These are phyloP conservation scores for Acanthococcus lagerstroemiae DNA, from an alignment of 2,888 invertebrate species.

Conservation along the genomic window DNA sequence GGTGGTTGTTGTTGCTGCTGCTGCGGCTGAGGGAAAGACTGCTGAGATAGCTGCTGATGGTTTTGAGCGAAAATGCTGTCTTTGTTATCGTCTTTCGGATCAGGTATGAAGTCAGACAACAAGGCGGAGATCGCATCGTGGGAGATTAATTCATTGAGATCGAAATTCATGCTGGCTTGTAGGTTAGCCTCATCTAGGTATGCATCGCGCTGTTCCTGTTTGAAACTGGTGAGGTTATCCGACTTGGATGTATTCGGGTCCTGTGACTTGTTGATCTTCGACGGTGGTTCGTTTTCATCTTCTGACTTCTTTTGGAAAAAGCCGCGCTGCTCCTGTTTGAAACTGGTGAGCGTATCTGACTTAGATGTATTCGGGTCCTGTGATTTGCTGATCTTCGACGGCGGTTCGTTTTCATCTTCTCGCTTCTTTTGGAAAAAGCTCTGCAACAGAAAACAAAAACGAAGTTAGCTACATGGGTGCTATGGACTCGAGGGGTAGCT, in stretches of 20 bases:
- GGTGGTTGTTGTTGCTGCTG: conserved; percentile 24
- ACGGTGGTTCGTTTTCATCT: conserved; percentile 2
- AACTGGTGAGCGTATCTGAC: too few relatives aligned
- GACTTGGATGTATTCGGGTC: conserved; percentile 43
- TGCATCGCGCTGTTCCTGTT: conserved; percentile 61
- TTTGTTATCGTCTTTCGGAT: conserved; percentile 17
- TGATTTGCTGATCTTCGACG: neutral
- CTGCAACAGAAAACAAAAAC: neutral
- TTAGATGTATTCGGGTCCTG: neutral
- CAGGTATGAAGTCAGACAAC: conserved; percentile 72
- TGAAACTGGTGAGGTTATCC: conserved; percentile 48
- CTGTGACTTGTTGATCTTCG: neutral
- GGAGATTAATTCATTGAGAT: conserved; percentile 37
- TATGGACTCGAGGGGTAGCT: neutral
- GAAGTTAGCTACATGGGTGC: too few relatives aligned
- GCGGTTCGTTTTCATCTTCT: conserved; percentile 7
- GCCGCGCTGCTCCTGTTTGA: too few relatives aligned
- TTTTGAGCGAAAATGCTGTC: conserved; percentile 4
- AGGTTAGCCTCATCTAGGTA: conserved; percentile 77
- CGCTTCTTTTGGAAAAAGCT: conserved; percentile 6
- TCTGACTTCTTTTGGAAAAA: conserved; percentile 12
- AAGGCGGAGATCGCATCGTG: conserved; percentile 46
- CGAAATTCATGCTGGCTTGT: too few relatives aligned
- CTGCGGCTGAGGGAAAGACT: neutral
- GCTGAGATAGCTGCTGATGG: too few relatives aligned